Evolutionary conservation across 2,797 vertebrate species (phyloP).

Genomic region (Cetoscarus ocellatus): DNA sequence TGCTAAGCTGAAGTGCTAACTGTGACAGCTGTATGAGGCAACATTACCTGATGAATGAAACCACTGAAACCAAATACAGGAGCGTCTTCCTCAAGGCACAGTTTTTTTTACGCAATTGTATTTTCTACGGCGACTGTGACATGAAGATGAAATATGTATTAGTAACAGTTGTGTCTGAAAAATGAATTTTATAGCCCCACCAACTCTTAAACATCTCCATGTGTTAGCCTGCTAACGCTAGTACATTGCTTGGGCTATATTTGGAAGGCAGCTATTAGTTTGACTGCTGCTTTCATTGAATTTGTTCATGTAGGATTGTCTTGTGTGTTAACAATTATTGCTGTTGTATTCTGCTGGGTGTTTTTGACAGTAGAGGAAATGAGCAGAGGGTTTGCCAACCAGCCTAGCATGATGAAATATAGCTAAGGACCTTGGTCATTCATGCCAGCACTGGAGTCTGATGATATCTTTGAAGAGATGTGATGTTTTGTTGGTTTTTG

Average conservation of each 20-base stretch:
- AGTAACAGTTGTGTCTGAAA: background rate
- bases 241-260: slow-evolving; percentile 38
- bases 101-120: rapidly evolving
- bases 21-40: slow-evolving; percentile 71
- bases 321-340: background rate
- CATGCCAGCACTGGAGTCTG: background rate
- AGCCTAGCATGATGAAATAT: slow-evolving; percentile 53
- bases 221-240: slow-evolving; percentile 67
- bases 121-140: background rate
- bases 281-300: background rate
- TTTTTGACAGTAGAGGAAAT: background rate
- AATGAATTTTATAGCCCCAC: background rate
- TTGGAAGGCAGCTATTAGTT: background rate
- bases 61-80: background rate
- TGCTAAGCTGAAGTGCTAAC: slow-evolving; percentile 45
- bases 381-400: background rate
- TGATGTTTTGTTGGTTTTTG: background rate
- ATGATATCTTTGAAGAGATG: background rate
- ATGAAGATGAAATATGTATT: too few species aligned
- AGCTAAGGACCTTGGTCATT: slow-evolving; percentile 16
- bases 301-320: background rate
- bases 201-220: slow-evolving; percentile 38
- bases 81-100: background rate
- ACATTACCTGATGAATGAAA: slow-evolving; percentile 54
- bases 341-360: background rate